A percentile compares a stretch with the other conserved stretches of the same genome.
phyloP scores from a whole-genome alignment of 2,797 vertebrate genomes.

The Leuciscus waleckii region DNA sequence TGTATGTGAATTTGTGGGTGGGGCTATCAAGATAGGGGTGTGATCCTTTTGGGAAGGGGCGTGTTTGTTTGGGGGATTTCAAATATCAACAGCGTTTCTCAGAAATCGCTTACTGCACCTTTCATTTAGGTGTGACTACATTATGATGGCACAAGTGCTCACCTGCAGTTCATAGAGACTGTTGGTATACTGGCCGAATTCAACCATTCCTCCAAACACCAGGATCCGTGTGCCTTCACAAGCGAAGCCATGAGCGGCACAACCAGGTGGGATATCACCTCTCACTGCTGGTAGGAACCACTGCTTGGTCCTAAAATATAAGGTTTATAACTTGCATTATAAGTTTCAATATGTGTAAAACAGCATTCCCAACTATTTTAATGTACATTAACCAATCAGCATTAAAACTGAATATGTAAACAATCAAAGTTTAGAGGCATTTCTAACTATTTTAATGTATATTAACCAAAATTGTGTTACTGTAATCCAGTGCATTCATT shows the following conservation, averaged over 20 bases:
- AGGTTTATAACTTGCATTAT: neutral
- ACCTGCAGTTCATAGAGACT: conserved; percentile 96
- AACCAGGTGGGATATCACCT: conserved; percentile 97
- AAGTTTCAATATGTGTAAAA: neutral
- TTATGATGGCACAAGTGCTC: conserved; percentile 50
- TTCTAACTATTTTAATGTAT: neutral
- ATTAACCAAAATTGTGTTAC: neutral
- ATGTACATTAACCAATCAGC: neutral
- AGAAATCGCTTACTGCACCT: neutral
- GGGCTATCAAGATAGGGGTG: neutral
- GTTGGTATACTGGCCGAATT: conserved; percentile 96
- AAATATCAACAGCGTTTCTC: neutral
- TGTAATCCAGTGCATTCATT: neutral
- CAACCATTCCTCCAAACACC: conserved; percentile 97
- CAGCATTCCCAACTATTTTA: neutral
- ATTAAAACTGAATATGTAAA: neutral
- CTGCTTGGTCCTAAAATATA: conserved; percentile 86
- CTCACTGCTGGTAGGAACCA: conserved; percentile 98
- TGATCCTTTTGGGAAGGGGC: neutral
- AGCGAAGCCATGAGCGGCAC: conserved; percentile 95
- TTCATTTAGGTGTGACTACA: neutral
- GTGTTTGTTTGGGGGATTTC: neutral
- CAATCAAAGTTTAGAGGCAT: neutral
- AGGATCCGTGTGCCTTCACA: conserved; percentile 93
- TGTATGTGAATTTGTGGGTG: neutral